These are phyloP conservation scores for Passerina amoena DNA, from an alignment of 2,113 vertebrate species.

Conservation along the genomic window DNA sequence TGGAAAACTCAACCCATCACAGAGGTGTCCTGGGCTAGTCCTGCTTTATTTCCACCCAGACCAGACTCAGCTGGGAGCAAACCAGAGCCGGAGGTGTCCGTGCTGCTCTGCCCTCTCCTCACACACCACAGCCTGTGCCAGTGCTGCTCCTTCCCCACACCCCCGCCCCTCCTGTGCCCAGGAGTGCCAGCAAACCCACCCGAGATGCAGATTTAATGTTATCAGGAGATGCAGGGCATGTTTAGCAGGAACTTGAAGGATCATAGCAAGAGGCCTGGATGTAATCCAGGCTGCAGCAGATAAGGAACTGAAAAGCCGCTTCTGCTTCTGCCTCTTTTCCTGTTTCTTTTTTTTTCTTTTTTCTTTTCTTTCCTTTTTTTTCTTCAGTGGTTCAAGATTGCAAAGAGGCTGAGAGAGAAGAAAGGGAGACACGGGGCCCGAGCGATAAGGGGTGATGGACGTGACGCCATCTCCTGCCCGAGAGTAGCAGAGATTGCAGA, in stretches of 20 bases:
- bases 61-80: background rate
- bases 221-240: constrained; percentile 24
- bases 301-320: constrained; percentile 40
- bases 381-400: constrained; percentile 31
- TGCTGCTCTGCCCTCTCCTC: background rate
- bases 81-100: background rate
- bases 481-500: constrained; percentile 52
- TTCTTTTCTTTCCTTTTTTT: background rate
- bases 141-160: background rate
- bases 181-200: background rate
- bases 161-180: background rate
- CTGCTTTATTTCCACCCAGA: background rate
- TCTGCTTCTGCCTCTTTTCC: background rate
- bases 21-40: background rate
- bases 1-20: background rate
- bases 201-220: constrained; percentile 48
- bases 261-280: constrained; percentile 45
- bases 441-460: constrained; percentile 62
- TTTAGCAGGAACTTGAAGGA: constrained; percentile 42
- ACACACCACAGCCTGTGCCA: background rate
- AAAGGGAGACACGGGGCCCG: constrained; percentile 23
- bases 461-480: constrained; percentile 14
- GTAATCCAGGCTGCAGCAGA: constrained; percentile 50
- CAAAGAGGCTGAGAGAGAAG: constrained; percentile 43
- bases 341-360: background rate